A percentile compares a stretch with the other conserved stretches of the same genome.
phyloP scores from a whole-genome alignment of 2,888 invertebrate genomes.

The Tortrix viridana region DNA sequence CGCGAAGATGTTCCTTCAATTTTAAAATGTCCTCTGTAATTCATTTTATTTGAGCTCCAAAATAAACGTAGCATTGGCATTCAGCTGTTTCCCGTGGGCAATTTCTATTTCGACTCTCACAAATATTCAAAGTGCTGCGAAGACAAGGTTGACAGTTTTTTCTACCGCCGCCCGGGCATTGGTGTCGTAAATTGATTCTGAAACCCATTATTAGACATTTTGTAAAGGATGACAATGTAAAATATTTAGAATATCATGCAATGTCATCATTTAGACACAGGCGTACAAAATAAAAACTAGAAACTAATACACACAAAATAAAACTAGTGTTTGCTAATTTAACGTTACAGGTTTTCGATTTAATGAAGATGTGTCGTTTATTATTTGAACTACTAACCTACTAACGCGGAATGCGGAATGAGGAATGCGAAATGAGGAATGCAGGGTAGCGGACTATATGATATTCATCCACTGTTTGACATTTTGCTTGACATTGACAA shows the following conservation, averaged over 20 bases:
- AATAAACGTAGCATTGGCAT: slow-evolving; percentile 79
- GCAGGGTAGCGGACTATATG: no score
- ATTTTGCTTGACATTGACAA: no score
- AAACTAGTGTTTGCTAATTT: no score
- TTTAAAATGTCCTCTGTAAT: slow-evolving; percentile 46
- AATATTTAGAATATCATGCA: neutral
- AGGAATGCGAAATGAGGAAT: no score
- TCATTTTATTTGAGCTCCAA: slow-evolving; percentile 59
- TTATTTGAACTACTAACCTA: no score
- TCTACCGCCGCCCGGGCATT: slow-evolving; percentile 51
- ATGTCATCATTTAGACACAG: neutral
- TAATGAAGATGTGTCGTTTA: no score
- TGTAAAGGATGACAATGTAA: neutral
- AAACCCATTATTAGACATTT: slow-evolving; percentile 42
- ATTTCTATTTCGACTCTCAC: slow-evolving; percentile 74
- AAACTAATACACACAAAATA: no score
- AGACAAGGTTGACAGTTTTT: slow-evolving; percentile 69
- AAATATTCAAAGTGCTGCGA: slow-evolving; percentile 62
- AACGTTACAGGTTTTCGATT: no score
- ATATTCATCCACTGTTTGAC: no score
- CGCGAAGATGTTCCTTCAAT: slow-evolving; percentile 41
- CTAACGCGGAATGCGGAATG: no score
- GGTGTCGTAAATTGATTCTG: slow-evolving; percentile 52
- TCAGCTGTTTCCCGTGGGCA: slow-evolving; percentile 67
- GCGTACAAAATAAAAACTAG: no score